phyloP scores from a whole-genome alignment of 2,113 vertebrate genomes.

The Hassar affinis region DNA sequence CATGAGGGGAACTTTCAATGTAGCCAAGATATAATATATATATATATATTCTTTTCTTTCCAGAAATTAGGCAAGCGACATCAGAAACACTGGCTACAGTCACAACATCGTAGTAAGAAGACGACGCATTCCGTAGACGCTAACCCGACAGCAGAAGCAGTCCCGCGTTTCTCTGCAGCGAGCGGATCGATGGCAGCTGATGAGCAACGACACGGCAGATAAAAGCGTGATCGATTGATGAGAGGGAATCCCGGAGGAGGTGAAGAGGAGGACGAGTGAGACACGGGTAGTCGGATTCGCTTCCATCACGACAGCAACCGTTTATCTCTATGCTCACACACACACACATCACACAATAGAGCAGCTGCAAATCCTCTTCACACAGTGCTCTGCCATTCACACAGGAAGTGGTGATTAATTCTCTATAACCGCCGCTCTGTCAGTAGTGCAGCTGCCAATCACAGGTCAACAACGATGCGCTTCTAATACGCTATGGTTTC shows the following conservation, averaged over 20 bases:
- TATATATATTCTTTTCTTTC: no score
- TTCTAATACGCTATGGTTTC: background rate
- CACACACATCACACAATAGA: conserved; percentile 5
- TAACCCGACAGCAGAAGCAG: background rate
- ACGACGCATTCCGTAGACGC: background rate
- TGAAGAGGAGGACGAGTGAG: background rate
- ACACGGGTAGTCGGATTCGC: conserved; percentile 1
- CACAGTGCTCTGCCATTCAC: background rate
- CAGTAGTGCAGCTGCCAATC: background rate
- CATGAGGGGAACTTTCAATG: background rate
- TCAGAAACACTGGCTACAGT: no score
- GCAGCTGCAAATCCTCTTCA: background rate
- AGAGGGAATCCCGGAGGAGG: background rate
- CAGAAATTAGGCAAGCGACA: no score
- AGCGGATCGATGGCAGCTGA: conserved; percentile 22
- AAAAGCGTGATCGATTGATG: conserved; percentile 20
- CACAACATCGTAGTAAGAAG: background rate
- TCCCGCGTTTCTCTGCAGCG: background rate
- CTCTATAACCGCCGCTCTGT: background rate
- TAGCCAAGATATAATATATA: no score
- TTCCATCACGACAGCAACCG: background rate
- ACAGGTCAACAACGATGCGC: background rate
- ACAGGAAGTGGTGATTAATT: background rate
- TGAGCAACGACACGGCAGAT: background rate
- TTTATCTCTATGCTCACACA: background rate